A percentile compares a stretch with the other conserved stretches of the same genome.
phyloP scores from a whole-genome alignment of 2,797 vertebrate species.

The Acrossocheilus fasciatus region DNA sequence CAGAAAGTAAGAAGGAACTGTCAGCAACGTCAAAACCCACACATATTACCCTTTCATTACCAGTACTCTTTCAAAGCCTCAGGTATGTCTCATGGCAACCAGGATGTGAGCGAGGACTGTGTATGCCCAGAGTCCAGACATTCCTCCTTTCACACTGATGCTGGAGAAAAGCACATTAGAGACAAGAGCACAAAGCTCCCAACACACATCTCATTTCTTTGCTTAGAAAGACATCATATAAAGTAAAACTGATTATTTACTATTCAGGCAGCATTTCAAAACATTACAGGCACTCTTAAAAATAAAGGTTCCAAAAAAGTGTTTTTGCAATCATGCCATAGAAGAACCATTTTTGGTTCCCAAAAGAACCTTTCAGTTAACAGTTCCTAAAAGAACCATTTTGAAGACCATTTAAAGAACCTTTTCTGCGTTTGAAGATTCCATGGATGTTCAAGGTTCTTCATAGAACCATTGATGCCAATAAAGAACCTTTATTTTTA shows the following conservation, averaged over 20 bases:
- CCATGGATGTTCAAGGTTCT: too few species aligned
- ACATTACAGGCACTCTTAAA: neutral
- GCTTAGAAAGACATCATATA: slow-evolving; percentile 71
- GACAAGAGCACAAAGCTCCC: neutral
- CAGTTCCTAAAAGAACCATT: too few species aligned
- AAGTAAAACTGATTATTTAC: slow-evolving; percentile 57
- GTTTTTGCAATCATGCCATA: too few species aligned
- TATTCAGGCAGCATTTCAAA: neutral
- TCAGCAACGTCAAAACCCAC: slow-evolving; percentile 39
- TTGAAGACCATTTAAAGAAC: too few species aligned
- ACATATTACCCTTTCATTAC: slow-evolving; percentile 73
- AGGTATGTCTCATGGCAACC: slow-evolving; percentile 80
- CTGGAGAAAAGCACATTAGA: slow-evolving; percentile 62
- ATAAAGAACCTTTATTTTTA: too few species aligned
- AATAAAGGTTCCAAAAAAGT: too few species aligned
- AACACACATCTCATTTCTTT: slow-evolving; percentile 52
- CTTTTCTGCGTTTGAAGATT: too few species aligned
- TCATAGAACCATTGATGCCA: too few species aligned
- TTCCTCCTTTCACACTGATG: slow-evolving; percentile 70
- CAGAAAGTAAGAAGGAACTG: neutral
- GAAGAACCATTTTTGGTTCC: too few species aligned
- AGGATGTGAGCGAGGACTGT: slow-evolving; percentile 69
- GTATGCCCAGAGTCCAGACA: slow-evolving; percentile 67
- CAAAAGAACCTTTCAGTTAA: too few species aligned
- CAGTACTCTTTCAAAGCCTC: slow-evolving; percentile 71